Evolutionary conservation across 2,797 vertebrate species (phyloP), one percentile per base, ranked within the genome.

Genomic region (Muscicapa comitata): DNA sequence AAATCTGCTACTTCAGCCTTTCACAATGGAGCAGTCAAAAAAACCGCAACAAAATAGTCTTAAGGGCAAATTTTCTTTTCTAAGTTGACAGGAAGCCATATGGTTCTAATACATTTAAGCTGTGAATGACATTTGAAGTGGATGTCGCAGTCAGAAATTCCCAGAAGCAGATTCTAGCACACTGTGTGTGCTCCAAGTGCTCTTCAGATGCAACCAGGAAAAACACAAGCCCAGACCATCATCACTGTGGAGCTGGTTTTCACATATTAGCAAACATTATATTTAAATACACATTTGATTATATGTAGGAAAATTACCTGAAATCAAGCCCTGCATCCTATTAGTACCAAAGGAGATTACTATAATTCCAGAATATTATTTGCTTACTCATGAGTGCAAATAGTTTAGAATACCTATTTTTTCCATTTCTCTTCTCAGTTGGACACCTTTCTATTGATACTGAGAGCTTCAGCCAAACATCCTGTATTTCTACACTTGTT

Each of bases 61-160:
- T 82, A 51, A 77, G 65, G 71, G 71, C 66, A 94, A 48, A 62
- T 86, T 77, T 87, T 79, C 31, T 93, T 92, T 66, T 73, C 7
- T 13, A 57, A 86, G 73, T 35, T 91, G 81, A 85, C 74, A 92
- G 42, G 90, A 89, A 91, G 71, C 57, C 90, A 95, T 89, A 91
- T 89, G 88, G 84, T 91, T 77, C 77, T 92, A 95, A 97, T 96
- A 84, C 18, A 18, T 90, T 95, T 95, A 92, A 93, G 88, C 78
- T 93, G 92, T 45, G 75, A 74, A 84, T 24, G 42, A 85, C 87
- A 85, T 74, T 92, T 95, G 90, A 95, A 95, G 65, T 92, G 61
- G 77, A 92, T 82, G 74, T 77, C 0, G 0, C 84, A 91, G 84
- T 68, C 88, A 91, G 84, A 73, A 78, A 67, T 92, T 92, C 83